Base-by-base conservation (phyloP, 2,797 vertebrate genomes). In the Ciconia nigra region DNA sequence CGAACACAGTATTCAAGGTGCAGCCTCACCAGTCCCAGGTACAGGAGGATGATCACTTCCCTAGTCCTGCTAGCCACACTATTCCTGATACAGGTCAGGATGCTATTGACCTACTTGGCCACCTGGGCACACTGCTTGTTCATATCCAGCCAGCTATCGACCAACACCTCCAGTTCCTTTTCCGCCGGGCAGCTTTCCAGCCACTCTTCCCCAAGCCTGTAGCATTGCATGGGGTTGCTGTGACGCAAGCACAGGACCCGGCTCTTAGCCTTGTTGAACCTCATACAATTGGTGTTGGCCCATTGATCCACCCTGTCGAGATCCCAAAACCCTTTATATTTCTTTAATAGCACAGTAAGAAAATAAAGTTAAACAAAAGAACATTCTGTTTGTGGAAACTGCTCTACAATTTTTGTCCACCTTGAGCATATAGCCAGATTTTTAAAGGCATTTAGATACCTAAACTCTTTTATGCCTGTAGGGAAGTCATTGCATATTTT, bases 131-230 rank as follows among this genome's bases (percentile, higher is more conserved):
- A 33, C 9, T 57, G 7, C 21, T 7, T 21, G 6, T 31, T 57
- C 25, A 3, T 11, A 3, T 61, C 35, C 37, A 44, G 10, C 11
- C 0, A 0, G 10, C 28, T 67, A 11, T 61, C 1, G 0, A 13
- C 6, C 11, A 29, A 1, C 5, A 55, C 3, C 8, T 14, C 10
- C 18, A 47, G 35, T 8, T 42, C 17, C 14, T 49, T 76, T 33
- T 61, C 11, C 1, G 0, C 8, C 0, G 0, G 57, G 19, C 37
- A 71, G 19, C 37, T n/a, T 4, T 58, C 20, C 51, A 58, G 11
- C 5, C 10, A 9, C 51, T 59, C 24, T 6, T 41, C n/a, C 51
- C 54, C 26, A 17, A 20, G 15, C 18, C 54, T 55, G 15, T 42
- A 28, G 4, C 1, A 0, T 3, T 61, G 12, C 26, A 7, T 24